phyloP scores from a whole-genome alignment of 2,888 invertebrate species.

The Diarsia brunnea region DNA sequence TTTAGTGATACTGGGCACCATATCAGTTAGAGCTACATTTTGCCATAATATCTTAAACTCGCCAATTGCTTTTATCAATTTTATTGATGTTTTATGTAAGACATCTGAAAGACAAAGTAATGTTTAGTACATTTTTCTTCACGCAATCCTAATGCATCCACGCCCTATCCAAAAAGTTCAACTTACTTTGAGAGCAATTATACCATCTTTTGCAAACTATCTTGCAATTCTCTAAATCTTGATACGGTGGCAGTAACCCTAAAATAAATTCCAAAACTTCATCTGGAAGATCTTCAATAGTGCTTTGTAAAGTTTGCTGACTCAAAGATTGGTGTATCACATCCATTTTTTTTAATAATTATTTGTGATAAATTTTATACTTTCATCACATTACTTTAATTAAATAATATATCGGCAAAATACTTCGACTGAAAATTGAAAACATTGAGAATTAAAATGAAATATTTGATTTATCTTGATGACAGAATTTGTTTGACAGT shows the following conservation, averaged over 20 bases:
- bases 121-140: slow-evolving; percentile 6
- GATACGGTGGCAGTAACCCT: slow-evolving; percentile 96
- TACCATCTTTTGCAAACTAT: slow-evolving; percentile 97
- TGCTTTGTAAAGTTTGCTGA: slow-evolving; percentile 80
- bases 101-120: slow-evolving; percentile 92
- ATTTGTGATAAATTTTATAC: slow-evolving; percentile 24
- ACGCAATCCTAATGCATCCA: slow-evolving; percentile 4
- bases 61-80: slow-evolving; percentile 94
- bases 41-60: slow-evolving; percentile 95
- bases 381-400: slow-evolving; percentile 63
- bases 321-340: slow-evolving; percentile 78
- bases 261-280: slow-evolving; percentile 98
- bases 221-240: slow-evolving; percentile 96
- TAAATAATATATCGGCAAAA: slow-evolving; percentile 46
- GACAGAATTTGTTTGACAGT: slow-evolving; percentile 58
- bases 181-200: slow-evolving; percentile 95
- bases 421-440: slow-evolving; percentile 53
- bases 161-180: not conserved
- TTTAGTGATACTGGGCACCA: slow-evolving; percentile 95
- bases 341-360: slow-evolving; percentile 78
- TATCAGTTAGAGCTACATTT: slow-evolving; percentile 90
- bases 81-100: slow-evolving; percentile 93
- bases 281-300: slow-evolving; percentile 95
- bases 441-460: slow-evolving; percentile 64
- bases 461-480: slow-evolving; percentile 61